Evolutionary conservation across 2,797 vertebrate species (phyloP), one percentile per base, ranked within the genome.

Genomic region (Eptatretus atami): DNA sequence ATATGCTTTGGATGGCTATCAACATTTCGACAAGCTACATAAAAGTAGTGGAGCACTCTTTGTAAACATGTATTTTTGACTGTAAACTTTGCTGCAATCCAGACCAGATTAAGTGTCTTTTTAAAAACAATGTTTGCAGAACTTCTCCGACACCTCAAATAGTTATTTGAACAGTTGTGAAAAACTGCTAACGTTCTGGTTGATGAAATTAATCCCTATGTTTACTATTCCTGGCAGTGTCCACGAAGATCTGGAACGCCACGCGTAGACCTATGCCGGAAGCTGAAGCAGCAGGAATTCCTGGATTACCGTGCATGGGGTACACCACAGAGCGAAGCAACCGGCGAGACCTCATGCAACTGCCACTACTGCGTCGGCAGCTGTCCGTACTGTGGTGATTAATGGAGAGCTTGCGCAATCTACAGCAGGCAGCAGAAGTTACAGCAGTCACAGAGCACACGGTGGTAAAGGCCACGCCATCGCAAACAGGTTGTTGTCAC

Each of bases 231-330:
- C 19, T 72, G 68, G 64, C 70, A 98, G 92, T 76, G 84, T 96
- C 67, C 88, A 96, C 65, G 76, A 80, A 65, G 84, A 98, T 67
- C 68, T 94, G 65, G 76, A 72, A 68, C 80, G 67, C 74, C 74
- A 95, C 86, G n/a, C 1, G 77, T 98, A 67, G 90, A 98, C 71
- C 74, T 96, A 13, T 96, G 92, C 74, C 83, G 79, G 70, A 93
- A 72, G 86, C 78, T 53, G 82, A 94, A 74, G 79, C 86, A 65
- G 77, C 82, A 1, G 87, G 90, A 11, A 81, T 88, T 90, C 88
- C 0, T 98, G 87, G 87, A 83, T 98, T 69, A 92, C 86, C 2
- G 83, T 95, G 24, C 90, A 98, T 0, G 90, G 88, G 3, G 92
- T 66, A 84, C 79, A 53, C 65, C 75, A 83, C 86, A 55, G 92